A percentile compares a stretch with the other conserved stretches of the same genome.
These are phyloP conservation scores for Zhuqinia jingwanae DNA, from an alignment of 2,888 invertebrate species.

Conservation along the genomic window DNA sequence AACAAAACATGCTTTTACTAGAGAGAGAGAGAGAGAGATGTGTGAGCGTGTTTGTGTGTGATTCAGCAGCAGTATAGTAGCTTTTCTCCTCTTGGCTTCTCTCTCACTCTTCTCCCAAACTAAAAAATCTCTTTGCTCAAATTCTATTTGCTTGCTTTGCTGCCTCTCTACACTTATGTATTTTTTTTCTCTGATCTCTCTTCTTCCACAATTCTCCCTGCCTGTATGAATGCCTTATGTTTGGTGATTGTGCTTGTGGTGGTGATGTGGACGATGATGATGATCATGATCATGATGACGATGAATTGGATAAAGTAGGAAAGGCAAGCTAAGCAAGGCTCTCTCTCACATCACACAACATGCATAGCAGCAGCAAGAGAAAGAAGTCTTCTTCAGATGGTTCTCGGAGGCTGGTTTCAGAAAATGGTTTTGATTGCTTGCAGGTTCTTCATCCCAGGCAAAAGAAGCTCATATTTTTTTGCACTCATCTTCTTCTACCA, in stretches of 20 bases:
- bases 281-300: too few relatives aligned
- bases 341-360: too few relatives aligned
- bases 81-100: too few relatives aligned
- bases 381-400: slow-evolving; percentile 29
- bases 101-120: too few relatives aligned
- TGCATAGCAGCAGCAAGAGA: too few relatives aligned
- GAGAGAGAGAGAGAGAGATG: slow-evolving; percentile 20
- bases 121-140: too few relatives aligned
- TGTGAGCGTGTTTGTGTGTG: slow-evolving; percentile 8
- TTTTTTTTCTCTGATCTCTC: slow-evolving; percentile 3
- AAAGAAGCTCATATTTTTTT: slow-evolving; percentile 44
- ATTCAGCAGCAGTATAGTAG: slow-evolving; percentile 16
- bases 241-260: slow-evolving; percentile 6
- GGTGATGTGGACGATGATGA: too few relatives aligned
- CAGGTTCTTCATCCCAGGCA: slow-evolving; percentile 54
- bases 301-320: neutral
- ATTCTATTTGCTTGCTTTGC: too few relatives aligned
- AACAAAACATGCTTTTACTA: slow-evolving; percentile 59
- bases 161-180: too few relatives aligned
- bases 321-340: neutral
- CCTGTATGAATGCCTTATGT: neutral
- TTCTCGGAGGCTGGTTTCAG: slow-evolving; percentile 46
- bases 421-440: slow-evolving; percentile 47
- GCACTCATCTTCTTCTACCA: slow-evolving; percentile 20
- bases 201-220: neutral